These are phyloP conservation scores for Falco rusticolus DNA, from an alignment of 2,797 vertebrate genomes.

Conservation along the genomic window DNA sequence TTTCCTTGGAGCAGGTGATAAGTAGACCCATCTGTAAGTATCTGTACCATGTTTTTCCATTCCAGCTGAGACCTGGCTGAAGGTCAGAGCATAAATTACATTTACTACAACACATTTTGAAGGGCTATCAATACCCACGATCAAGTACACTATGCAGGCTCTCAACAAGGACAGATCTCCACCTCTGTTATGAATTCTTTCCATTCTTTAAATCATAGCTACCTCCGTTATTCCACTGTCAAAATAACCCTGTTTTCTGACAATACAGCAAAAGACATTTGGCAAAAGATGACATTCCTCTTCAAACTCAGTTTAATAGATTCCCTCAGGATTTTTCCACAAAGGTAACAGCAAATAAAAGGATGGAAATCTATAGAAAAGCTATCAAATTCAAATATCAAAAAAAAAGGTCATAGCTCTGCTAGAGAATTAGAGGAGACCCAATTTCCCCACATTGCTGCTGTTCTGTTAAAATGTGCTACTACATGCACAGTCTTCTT, in stretches of 20 bases:
- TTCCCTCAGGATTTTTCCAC: not conserved
- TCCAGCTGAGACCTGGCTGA: slow-evolving; percentile 43
- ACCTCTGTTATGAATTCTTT: slow-evolving; percentile 32
- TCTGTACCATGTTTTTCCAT: not conserved
- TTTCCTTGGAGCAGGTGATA: slow-evolving; percentile 11
- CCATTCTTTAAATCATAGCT: slow-evolving; percentile 18
- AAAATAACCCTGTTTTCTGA: slow-evolving; percentile 5
- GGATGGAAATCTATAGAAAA: not conserved
- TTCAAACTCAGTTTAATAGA: not conserved
- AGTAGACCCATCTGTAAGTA: slow-evolving; percentile 5
- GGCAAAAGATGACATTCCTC: not conserved
- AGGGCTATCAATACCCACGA: slow-evolving; percentile 36
- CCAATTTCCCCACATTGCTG: not conserved
- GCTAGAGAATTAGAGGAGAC: not conserved
- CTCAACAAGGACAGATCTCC: slow-evolving; percentile 37
- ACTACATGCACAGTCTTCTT: too few relatives aligned
- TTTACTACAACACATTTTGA: slow-evolving; percentile 6
- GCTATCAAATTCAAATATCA: not conserved
- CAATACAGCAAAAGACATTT: not conserved
- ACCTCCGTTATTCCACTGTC: slow-evolving; percentile 31
- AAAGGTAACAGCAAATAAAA: not conserved
- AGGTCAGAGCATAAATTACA: slow-evolving; percentile 28
- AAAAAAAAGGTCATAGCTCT: not conserved
- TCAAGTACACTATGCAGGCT: not conserved
- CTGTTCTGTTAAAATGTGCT: not conserved